Percentiles rank a stretch among this genome's conserved stretches.
These are phyloP conservation scores for Steatocranus sp. DNA, from an alignment of 2,797 vertebrate genomes.

Conservation along the genomic window DNA sequence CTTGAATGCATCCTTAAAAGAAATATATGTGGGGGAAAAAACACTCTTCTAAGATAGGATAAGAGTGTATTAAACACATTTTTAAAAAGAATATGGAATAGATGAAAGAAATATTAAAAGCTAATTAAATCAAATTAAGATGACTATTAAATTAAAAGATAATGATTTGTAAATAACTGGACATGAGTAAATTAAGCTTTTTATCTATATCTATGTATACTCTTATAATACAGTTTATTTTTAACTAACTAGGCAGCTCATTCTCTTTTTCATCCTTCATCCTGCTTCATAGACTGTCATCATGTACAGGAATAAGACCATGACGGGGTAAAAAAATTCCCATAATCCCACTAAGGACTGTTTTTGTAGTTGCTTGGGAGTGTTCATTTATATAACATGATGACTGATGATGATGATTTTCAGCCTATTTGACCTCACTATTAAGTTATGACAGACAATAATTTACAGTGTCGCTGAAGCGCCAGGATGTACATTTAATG, in stretches of 20 bases:
- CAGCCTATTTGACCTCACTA: rapidly evolving
- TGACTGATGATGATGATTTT: background rate
- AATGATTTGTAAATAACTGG: background rate
- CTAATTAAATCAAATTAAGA: background rate
- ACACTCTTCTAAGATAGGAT: background rate
- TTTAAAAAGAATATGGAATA: background rate
- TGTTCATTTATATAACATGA: background rate
- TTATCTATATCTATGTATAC: background rate
- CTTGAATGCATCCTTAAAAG: background rate
- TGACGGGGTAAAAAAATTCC: background rate
- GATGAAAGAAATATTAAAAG: background rate
- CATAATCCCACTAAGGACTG: background rate
- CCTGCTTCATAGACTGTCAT: background rate
- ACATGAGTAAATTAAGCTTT: background rate
- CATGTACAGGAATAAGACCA: background rate
- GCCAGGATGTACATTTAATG: background rate
- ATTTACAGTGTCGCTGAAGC: background rate
- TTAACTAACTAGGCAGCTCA: background rate
- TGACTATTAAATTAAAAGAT: background rate
- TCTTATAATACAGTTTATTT: background rate
- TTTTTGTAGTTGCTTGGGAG: background rate
- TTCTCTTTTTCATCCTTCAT: background rate
- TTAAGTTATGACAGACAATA: background rate
- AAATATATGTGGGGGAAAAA: rapidly evolving
- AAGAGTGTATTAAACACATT: background rate